Conservation (phyloP, 2,888 invertebrate species). For the Lutraria lutraria region DNA sequence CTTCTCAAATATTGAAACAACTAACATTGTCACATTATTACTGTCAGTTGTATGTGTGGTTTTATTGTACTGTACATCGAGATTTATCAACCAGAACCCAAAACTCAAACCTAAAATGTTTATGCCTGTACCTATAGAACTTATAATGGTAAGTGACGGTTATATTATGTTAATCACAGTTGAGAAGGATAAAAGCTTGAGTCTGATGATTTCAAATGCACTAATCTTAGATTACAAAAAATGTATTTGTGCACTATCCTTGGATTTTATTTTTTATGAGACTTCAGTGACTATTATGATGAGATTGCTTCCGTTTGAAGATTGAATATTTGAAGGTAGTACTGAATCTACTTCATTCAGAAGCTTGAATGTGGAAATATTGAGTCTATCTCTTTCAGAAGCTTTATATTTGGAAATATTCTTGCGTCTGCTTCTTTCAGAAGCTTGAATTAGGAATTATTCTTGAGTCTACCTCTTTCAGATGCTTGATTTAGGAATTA, state of each 20-base stretch:
- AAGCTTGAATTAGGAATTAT: not conserved
- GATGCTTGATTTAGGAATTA: not conserved
- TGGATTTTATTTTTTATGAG: too few relatives aligned
- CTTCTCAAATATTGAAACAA: slow-evolving; percentile 88
- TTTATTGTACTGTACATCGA: slow-evolving; percentile 89
- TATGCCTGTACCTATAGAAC: slow-evolving; percentile 89
- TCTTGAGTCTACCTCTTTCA: not conserved
- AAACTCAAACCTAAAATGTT: slow-evolving; percentile 86
- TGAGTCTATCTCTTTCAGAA: not conserved
- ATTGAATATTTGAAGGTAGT: not conserved
- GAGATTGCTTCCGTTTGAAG: too few relatives aligned
- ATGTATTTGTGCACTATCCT: too few relatives aligned
- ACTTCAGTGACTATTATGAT: too few relatives aligned
- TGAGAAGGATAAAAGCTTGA: too few relatives aligned
- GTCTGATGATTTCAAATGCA: too few relatives aligned
- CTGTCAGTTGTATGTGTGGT: slow-evolving; percentile 91
- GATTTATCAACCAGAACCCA: slow-evolving; percentile 87
- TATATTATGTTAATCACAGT: too few relatives aligned
- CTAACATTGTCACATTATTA: slow-evolving; percentile 91
- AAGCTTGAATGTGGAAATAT: not conserved
- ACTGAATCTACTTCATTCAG: not conserved
- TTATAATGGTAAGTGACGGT: slow-evolving; percentile 61
- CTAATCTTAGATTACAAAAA: too few relatives aligned
- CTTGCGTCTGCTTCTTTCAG: not conserved
- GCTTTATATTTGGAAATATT: not conserved